phyloP scores from a whole-genome alignment of 2,888 invertebrate genomes.

The Drosophila helvetica region DNA sequence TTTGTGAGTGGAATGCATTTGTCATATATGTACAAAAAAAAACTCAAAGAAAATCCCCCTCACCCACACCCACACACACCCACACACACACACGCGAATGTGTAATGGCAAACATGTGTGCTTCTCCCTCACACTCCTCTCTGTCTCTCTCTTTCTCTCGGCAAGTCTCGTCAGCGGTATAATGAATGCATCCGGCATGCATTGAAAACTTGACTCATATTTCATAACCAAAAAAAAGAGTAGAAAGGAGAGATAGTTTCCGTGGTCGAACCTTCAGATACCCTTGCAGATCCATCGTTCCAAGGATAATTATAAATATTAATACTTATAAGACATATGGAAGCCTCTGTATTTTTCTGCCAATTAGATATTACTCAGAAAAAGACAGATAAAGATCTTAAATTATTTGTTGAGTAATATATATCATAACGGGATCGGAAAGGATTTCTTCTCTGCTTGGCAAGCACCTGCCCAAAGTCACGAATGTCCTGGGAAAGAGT shows the following conservation, averaged over 20 bases:
- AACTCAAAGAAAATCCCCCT: constrained; percentile 29
- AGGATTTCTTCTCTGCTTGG: background rate
- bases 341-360: no score
- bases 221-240: constrained; percentile 67
- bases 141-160: background rate
- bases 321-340: background rate
- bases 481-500: background rate
- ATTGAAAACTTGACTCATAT: constrained; percentile 80
- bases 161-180: constrained; percentile 69
- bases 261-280: constrained; percentile 7
- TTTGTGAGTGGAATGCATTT: constrained; percentile 63
- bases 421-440: no score
- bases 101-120: constrained; percentile 64
- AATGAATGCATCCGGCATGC: constrained; percentile 81
- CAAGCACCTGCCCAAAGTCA: background rate
- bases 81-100: constrained; percentile 8
- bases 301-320: background rate
- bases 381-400: no score
- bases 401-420: no score
- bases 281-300: background rate
- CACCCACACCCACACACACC: background rate
- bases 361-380: no score
- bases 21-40: constrained; percentile 66
- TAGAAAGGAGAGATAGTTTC: constrained; percentile 4
- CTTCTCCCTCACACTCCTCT: constrained; percentile 44